Base-by-base conservation (phyloP, 2,888 invertebrate species). In the Notodonta ziczac region DNA sequence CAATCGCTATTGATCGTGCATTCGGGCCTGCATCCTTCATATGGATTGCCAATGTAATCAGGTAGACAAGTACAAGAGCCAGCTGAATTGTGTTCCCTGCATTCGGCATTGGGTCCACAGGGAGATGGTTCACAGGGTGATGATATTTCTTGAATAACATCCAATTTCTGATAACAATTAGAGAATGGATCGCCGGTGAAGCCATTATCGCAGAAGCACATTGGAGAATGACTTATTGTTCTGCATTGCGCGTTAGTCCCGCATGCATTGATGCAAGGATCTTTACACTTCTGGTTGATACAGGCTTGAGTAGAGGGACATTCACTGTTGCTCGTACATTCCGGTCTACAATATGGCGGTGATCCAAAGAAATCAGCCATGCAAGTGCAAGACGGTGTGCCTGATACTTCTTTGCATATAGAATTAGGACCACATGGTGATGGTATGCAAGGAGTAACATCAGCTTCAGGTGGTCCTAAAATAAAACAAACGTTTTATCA, bases 291-390 rank as follows among this genome's bases (percentile, higher is more conserved):
- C 76, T 95, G 95, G 80, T 95, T 94, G 46, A 96, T 90, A 79
- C 96, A 96, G 52, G 96, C 95, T 82, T 94, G 94, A 78, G 95
- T 91, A 59, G 93, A 88, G 12, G 94, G 89, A 77, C 97, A 97
- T 83, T 97, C 96, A 67, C 95, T 95, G 82, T 96, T 96, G 66
- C 95, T 95, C 16, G 95, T 90, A 85, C 96, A 96, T 87, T 96
- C 96, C 5, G 97, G 97, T 76, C 95, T 94, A 78, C 97, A 97
- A 80, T 96, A 95, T 57, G 97, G 97, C 40, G 97, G 97, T n/a
- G 95, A 91, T 61, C 97, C 97, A 63, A 95, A 92, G 81, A 94
- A 97, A 61, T 95, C 94, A 60, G 94, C 91, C 72, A 95, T 82
- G 82, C 97, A 97, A 56, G 95, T 94, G 80, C 97, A 97, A 0